These are phyloP conservation scores for Eledone cirrhosa DNA, from an alignment of 2,888 invertebrate genomes.

Conservation along the genomic window DNA sequence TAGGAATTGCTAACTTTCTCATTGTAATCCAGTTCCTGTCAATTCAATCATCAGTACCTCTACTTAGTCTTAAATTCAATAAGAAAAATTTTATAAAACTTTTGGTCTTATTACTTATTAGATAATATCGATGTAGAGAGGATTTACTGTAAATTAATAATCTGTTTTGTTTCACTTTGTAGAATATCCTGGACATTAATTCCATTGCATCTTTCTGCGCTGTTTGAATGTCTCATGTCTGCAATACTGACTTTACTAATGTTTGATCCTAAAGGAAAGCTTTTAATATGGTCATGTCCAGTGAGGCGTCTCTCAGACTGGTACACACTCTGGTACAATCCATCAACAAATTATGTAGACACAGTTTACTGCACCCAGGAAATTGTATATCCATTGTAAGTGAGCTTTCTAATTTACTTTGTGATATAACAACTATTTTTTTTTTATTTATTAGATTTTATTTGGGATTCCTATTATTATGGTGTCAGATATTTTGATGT, in stretches of 20 bases:
- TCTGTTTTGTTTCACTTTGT: background rate
- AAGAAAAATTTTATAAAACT: too few species aligned
- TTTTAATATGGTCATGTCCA: constrained; percentile 81
- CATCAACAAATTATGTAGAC: constrained; percentile 88
- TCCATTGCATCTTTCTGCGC: constrained; percentile 82
- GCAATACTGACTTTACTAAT: constrained; percentile 80
- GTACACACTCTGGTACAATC: constrained; percentile 96
- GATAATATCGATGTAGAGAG: too few species aligned
- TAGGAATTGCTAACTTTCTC: too few species aligned
- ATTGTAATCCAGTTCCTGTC: too few species aligned
- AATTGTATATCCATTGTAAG: constrained; percentile 94
- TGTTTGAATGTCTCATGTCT: constrained; percentile 82
- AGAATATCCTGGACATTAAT: constrained; percentile 74
- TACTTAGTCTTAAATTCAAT: too few species aligned
- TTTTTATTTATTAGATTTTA: too few species aligned
- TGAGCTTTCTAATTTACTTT: constrained; percentile 7
- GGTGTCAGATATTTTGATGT: too few species aligned
- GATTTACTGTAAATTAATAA: too few species aligned
- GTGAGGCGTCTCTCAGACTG: constrained; percentile 88
- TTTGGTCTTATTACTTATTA: too few species aligned
- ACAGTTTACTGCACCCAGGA: constrained; percentile 95
- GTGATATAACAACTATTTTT: background rate
- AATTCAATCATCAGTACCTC: too few species aligned
- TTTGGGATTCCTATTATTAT: too few species aligned
- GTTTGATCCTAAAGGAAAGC: constrained; percentile 82